A percentile compares a stretch with the other conserved stretches of the same genome.
These are phyloP conservation scores for Notocelia uddmanniana DNA, from an alignment of 2,888 invertebrate genomes.

Conservation along the genomic window DNA sequence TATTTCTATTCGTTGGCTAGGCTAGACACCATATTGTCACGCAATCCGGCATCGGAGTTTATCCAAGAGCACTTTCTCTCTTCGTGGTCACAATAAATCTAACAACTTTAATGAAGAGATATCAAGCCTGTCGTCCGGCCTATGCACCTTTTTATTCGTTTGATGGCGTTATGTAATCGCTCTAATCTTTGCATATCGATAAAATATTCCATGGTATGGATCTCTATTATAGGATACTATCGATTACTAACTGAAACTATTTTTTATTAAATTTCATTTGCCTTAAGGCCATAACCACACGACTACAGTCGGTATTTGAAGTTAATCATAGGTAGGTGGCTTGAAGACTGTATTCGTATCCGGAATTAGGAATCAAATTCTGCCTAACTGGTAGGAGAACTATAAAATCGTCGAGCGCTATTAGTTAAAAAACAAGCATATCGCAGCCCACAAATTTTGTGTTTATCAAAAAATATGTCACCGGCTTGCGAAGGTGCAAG, in stretches of 20 bases:
- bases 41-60: constrained; percentile 32
- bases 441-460: no score
- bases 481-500: not conserved
- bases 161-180: constrained; percentile 18
- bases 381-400: not conserved
- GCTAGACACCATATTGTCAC: constrained; percentile 37
- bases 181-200: constrained; percentile 14
- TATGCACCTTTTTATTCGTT: constrained; percentile 14
- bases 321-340: no score
- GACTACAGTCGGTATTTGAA: no score
- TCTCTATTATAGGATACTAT: no score
- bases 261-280: no score
- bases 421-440: no score
- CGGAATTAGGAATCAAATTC: not conserved
- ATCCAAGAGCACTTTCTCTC: constrained; percentile 41
- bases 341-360: not conserved
- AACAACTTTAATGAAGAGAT: constrained; percentile 40
- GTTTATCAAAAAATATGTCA: no score
- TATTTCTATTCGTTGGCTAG: constrained; percentile 12
- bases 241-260: no score
- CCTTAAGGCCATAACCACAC: no score
- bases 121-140: constrained; percentile 24
- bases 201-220: not conserved
- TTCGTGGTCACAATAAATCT: constrained; percentile 39
- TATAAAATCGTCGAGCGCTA: not conserved